A percentile compares a stretch with the other conserved stretches of the same genome.
These are phyloP conservation scores for Nesometra sesokonis DNA, from an alignment of 35 echinoderm and acorn worm genomes.

Conservation along the genomic window DNA sequence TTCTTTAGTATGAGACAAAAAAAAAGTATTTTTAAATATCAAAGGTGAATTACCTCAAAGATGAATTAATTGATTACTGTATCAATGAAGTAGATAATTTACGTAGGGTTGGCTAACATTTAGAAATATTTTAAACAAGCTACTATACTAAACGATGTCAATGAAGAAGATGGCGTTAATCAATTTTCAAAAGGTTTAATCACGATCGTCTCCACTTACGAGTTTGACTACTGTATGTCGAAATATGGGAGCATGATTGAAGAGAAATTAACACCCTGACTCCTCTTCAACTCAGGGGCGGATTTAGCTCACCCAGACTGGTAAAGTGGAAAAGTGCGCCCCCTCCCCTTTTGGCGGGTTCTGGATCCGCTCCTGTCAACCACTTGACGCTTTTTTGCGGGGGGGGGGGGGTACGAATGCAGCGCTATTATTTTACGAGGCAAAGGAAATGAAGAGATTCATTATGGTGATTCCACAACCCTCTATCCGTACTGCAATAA, in stretches of 20 bases:
- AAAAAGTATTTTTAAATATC: no score
- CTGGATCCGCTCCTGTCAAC: neutral
- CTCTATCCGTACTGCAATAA: constrained; percentile 33
- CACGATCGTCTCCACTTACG: neutral
- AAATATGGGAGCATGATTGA: constrained; percentile 2
- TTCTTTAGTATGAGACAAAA: constrained; percentile 9
- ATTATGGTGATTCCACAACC: neutral
- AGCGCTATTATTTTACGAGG: constrained; percentile 1
- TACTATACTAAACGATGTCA: neutral
- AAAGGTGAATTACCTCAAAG: constrained; percentile 20
- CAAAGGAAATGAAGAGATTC: neutral
- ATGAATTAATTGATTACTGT: constrained; percentile 17
- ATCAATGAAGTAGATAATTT: constrained; percentile 33
- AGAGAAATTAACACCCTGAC: neutral
- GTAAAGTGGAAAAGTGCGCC: no score
- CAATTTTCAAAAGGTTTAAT: neutral
- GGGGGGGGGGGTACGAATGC: constrained; percentile 23
- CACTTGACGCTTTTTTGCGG: constrained; percentile 12
- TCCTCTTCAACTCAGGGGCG: neutral
- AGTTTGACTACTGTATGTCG: constrained; percentile 1
- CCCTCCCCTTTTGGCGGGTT: no score
- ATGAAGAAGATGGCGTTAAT: neutral
- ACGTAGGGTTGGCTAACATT: constrained; percentile 9
- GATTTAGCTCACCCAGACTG: neutral
- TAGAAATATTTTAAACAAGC: constrained; percentile 21